These are phyloP conservation scores for Sphenodon punctatus DNA, from an alignment of 2,797 vertebrate species.

Conservation along the genomic window DNA sequence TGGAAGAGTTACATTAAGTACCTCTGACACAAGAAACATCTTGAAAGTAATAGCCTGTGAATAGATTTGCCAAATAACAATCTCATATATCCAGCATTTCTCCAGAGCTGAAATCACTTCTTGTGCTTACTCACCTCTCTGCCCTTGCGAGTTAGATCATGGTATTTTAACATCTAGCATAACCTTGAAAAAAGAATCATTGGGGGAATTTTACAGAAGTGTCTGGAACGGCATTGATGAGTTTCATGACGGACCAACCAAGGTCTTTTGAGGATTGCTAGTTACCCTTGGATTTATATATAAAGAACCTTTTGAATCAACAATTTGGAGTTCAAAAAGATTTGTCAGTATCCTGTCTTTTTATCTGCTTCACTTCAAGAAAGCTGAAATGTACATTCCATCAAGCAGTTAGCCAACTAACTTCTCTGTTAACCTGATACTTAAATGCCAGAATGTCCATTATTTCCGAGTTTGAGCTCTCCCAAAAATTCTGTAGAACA, in stretches of 20 bases:
- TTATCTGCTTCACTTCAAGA: background rate
- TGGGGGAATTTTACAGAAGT: background rate
- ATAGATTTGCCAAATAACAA: background rate
- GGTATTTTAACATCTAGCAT: background rate
- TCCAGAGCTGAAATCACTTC: background rate
- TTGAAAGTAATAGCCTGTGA: background rate
- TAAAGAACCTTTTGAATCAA: background rate
- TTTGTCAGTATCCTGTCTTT: background rate
- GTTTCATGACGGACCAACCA: background rate
- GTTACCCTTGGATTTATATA: background rate
- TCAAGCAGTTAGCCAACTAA: background rate
- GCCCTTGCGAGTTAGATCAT: background rate
- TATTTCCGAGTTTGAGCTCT: background rate
- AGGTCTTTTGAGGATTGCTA: background rate
- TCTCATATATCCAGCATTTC: background rate
- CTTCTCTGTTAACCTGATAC: background rate
- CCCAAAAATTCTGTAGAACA: background rate
- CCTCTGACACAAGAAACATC: background rate
- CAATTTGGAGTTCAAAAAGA: background rate
- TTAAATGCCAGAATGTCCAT: background rate
- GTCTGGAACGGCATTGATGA: background rate
- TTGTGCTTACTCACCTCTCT: background rate
- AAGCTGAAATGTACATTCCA: background rate
- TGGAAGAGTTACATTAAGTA: background rate
- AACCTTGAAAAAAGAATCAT: background rate